Evolutionary conservation across 1,140 invertebrate genomes (phyloP).

Genomic region (Pararge aegeria): DNA sequence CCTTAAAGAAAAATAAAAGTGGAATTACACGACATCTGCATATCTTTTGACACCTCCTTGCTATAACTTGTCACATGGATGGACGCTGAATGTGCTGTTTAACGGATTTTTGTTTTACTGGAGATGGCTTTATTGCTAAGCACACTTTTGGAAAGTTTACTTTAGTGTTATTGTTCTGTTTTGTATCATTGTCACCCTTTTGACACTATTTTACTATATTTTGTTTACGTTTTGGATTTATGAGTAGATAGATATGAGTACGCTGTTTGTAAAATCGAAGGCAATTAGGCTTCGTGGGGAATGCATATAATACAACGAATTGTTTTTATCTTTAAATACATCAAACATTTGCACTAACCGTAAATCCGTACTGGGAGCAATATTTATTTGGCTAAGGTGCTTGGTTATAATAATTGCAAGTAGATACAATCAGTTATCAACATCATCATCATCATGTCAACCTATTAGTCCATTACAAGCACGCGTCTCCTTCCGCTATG

Average conservation of each 20-base stretch:
- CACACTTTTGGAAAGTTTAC: constrained; percentile 14
- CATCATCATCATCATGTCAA: too few species aligned
- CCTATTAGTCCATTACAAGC: too few species aligned
- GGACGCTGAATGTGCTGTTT: constrained; percentile 55
- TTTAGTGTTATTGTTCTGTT: constrained; percentile 16
- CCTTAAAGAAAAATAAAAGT: constrained; percentile 52
- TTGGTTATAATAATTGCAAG: too few species aligned
- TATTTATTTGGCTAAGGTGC: too few species aligned
- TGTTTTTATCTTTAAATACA: too few species aligned
- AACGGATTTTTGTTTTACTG: constrained; percentile 38
- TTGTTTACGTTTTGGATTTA: not conserved
- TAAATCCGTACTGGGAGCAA: too few species aligned
- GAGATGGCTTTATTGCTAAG: constrained; percentile 44
- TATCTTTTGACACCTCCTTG: constrained; percentile 59
- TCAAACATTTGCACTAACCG: too few species aligned
- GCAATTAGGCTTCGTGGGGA: too few species aligned
- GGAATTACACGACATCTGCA: constrained; percentile 66
- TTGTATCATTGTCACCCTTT: constrained; percentile 5
- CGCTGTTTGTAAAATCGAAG: too few species aligned
- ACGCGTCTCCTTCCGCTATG: too few species aligned
- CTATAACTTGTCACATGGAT: constrained; percentile 57
- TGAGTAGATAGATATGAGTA: not conserved
- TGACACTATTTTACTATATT: not conserved
- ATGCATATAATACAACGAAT: too few species aligned
- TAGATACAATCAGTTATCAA: too few species aligned